phyloP scores from a whole-genome alignment of 2,113 vertebrate genomes.

The Nansenia antarctica region DNA sequence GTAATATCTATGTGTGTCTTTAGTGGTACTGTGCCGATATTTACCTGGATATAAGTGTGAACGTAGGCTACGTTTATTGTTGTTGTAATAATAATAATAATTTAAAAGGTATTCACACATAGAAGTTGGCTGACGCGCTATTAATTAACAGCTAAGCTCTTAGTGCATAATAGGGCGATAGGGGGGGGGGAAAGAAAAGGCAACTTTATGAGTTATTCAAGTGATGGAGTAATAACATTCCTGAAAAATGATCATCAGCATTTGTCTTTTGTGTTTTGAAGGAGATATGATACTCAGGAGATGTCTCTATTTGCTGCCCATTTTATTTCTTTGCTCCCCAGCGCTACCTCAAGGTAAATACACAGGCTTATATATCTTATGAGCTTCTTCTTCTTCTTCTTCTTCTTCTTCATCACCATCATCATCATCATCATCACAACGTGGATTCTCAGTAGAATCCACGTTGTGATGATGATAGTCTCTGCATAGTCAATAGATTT shows the following conservation, averaged over 20 bases:
- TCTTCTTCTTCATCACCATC: too few species aligned
- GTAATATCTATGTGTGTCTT: too few species aligned
- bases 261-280: conserved; percentile 58
- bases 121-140: neutral
- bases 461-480: neutral
- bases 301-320: conserved; percentile 74
- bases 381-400: too few species aligned
- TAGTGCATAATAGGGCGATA: neutral
- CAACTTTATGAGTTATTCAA: too few species aligned
- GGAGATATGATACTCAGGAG: conserved; percentile 82
- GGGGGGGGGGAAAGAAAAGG: neutral
- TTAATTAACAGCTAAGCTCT: neutral
- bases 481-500: neutral
- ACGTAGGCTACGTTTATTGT: too few species aligned
- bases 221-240: neutral
- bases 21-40: too few species aligned
- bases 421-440: neutral
- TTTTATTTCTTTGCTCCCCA: conserved; percentile 73
- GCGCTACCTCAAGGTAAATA: conserved; percentile 80
- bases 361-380: neutral
- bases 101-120: neutral
- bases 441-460: neutral
- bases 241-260: neutral
- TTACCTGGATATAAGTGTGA: too few species aligned
- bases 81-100: too few species aligned